Evolutionary conservation across 2,888 invertebrate genomes (phyloP).

Genomic region (Trachelus troglodyta): DNA sequence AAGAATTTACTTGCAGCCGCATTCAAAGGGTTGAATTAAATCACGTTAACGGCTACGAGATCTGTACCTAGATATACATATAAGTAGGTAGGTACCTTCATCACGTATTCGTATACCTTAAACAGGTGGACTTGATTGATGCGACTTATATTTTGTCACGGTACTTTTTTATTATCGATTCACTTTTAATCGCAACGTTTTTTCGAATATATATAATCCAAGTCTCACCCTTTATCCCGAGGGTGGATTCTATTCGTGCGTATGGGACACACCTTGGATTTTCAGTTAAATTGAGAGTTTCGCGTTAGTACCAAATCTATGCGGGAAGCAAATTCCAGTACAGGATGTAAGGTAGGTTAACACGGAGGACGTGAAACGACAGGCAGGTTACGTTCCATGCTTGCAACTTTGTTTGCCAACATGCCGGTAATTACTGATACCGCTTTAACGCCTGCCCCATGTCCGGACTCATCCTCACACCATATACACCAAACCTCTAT

Average conservation of each 20-base stretch:
- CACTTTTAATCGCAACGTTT: neutral
- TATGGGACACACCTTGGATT: neutral
- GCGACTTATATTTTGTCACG: neutral
- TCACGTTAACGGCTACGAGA: neutral
- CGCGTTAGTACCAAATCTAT: neutral
- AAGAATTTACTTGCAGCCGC: neutral
- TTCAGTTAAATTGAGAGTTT: neutral
- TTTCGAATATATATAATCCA: neutral
- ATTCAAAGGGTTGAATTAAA: neutral
- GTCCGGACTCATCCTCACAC: conserved; percentile 6
- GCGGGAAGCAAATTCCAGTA: neutral
- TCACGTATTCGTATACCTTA: neutral
- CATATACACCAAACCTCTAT: neutral
- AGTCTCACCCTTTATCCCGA: neutral
- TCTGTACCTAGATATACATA: neutral
- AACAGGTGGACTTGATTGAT: neutral
- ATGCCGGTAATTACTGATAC: conserved; percentile 60
- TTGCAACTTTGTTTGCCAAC: conserved; percentile 53
- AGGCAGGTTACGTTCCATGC: conserved; percentile 3
- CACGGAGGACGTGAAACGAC: neutral
- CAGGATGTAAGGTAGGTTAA: neutral
- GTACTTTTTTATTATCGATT: neutral
- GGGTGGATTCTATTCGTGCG: neutral
- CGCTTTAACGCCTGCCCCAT: conserved; percentile 48
- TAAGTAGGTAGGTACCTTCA: neutral